Conservation (phyloP, 2,113 vertebrate species). For the Neopipo cinnamomea region DNA sequence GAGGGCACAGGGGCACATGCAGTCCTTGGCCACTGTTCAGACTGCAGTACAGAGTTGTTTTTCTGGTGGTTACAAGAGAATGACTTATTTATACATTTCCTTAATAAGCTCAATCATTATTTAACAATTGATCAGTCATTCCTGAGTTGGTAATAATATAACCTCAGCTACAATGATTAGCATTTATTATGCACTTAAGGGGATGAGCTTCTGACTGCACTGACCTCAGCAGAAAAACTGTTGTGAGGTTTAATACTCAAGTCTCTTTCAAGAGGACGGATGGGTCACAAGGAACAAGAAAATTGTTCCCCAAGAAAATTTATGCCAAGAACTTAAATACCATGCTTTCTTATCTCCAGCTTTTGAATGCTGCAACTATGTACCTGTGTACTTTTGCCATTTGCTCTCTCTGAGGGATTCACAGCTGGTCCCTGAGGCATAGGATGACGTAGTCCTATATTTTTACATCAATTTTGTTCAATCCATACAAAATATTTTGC, state of each 20-base stretch:
- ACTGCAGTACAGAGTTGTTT: background rate
- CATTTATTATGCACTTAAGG: background rate
- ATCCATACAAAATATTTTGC: background rate
- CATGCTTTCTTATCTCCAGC: background rate
- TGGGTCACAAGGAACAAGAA: background rate
- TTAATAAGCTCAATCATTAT: background rate
- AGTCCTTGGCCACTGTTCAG: background rate
- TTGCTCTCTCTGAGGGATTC: background rate
- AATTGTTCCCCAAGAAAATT: accelerated
- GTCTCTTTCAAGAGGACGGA: background rate
- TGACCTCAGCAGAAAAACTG: background rate
- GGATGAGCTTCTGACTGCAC: background rate
- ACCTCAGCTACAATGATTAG: background rate
- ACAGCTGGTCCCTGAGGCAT: background rate
- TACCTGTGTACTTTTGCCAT: background rate
- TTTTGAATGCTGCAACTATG: background rate
- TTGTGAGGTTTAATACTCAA: background rate
- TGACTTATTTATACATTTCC: background rate
- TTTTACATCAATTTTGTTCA: background rate
- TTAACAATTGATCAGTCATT: background rate
- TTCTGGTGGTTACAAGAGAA: background rate
- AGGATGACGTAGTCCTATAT: background rate
- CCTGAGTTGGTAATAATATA: background rate
- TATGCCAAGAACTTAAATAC: background rate
- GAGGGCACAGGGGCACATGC: accelerated